Evolutionary conservation across 1,140 invertebrate genomes (phyloP).

Genomic region (Lucilia sericata): DNA sequence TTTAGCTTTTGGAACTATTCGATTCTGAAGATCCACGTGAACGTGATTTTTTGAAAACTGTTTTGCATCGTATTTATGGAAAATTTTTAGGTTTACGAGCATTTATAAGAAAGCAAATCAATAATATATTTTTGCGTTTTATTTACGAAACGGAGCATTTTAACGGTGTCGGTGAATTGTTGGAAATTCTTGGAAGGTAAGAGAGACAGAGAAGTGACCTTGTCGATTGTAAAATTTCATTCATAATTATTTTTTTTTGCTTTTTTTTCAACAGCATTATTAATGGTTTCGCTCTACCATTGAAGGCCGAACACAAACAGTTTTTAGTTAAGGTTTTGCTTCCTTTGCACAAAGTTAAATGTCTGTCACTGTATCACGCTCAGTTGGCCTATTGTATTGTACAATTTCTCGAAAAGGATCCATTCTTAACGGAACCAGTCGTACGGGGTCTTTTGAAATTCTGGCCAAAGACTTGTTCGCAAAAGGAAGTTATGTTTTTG

Average conservation of each 20-base stretch:
- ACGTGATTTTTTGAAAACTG: slow-evolving; percentile 98
- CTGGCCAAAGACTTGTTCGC: slow-evolving; percentile 99
- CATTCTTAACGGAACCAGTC: slow-evolving; percentile 95
- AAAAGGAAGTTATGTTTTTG: slow-evolving; percentile 99
- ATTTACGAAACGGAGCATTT: slow-evolving; percentile 99
- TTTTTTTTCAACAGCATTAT: slow-evolving; percentile 85
- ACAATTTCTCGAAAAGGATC: slow-evolving; percentile 99
- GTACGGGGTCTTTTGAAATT: slow-evolving; percentile 96
- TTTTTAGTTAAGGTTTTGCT: slow-evolving; percentile 98
- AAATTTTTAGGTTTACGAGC: slow-evolving; percentile 98
- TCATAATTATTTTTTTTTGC: slow-evolving; percentile 9
- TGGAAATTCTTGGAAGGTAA: slow-evolving; percentile 96
- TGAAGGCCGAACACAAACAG: slow-evolving; percentile 97
- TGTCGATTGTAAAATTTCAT: background rate
- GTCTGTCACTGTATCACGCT: slow-evolving; percentile 92
- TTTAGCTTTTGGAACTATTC: slow-evolving; percentile 95
- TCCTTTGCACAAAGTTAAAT: slow-evolving; percentile 97
- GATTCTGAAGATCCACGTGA: slow-evolving; percentile 99
- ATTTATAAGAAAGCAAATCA: slow-evolving; percentile 99
- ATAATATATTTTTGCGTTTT: slow-evolving; percentile 98
- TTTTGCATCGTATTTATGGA: slow-evolving; percentile 99
- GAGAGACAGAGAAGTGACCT: background rate
- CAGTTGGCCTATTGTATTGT: slow-evolving; percentile 99
- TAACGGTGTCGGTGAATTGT: slow-evolving; percentile 97
- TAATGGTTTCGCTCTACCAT: slow-evolving; percentile 97